Conservation (phyloP, 1,140 invertebrate species). For the Micrasema minimum region DNA sequence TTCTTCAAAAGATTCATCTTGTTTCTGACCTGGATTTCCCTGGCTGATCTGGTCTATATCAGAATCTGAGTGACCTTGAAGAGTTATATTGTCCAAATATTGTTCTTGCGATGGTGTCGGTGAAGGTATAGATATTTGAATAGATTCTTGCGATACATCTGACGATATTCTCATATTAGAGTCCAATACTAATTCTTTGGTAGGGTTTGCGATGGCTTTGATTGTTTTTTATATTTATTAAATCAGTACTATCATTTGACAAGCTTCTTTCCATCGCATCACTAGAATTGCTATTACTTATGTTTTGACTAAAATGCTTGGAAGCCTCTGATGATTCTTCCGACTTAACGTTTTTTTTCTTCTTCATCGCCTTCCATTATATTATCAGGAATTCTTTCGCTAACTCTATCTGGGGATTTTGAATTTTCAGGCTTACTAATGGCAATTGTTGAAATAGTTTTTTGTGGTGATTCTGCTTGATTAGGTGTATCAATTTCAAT, state of each 20-base stretch:
- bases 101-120: constrained; percentile 71
- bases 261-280: constrained; percentile 8
- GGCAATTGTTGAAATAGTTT: constrained; percentile 27
- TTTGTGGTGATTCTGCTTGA: constrained; percentile 64
- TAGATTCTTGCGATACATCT: constrained; percentile 68
- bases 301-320: constrained; percentile 35
- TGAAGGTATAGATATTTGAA: constrained; percentile 71
- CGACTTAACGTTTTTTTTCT: constrained; percentile 63
- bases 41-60: constrained; percentile 56
- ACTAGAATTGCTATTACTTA: constrained; percentile 14
- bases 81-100: constrained; percentile 70
- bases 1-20: constrained; percentile 74
- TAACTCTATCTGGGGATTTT: constrained; percentile 65
- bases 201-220: constrained; percentile 65
- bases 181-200: constrained; percentile 65
- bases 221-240: constrained; percentile 59
- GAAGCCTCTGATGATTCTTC: constrained; percentile 61
- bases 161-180: constrained; percentile 66
- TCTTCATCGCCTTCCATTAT: constrained; percentile 68
- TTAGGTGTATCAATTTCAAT: constrained; percentile 65
- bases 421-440: constrained; percentile 56
- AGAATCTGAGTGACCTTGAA: constrained; percentile 65
- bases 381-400: constrained; percentile 66
- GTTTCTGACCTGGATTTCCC: constrained; percentile 60
- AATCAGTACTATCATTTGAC: constrained; percentile 24